Base-by-base conservation (phyloP, 2,888 invertebrate species). In the Ophioninae sp. region DNA sequence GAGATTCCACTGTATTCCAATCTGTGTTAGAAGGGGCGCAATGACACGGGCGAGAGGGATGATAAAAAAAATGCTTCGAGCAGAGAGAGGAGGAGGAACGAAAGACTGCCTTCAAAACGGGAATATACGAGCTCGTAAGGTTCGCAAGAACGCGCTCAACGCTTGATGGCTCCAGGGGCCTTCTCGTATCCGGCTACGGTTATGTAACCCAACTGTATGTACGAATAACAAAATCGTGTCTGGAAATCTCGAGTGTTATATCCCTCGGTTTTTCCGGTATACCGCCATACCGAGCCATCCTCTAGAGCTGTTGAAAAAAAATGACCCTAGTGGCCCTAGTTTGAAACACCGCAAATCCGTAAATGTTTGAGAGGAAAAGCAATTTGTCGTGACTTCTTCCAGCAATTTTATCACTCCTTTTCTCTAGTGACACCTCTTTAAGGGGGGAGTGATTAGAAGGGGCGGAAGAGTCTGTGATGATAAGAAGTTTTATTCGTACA, bases 141-240 rank as follows among this genome's bases (percentile, higher is more conserved):
- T 81, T 78, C 78, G 74, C 64, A 69, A 78, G 74, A 81, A 80
- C 83, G 65, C 83, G 74, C 80, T 56, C 77, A 51, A 51, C 71
- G 59, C 69, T 83, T 81, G 80, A 81, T 83, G 73, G 78, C 78
- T 81, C 78, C 73, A 30, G 74, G 83, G 77, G 39, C 39, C 69
- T 77, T 64, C 61, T 69, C 69, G 64, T 78, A 77, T 68, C 64
- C 81, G 73, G 56, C 68, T 71, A 64, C 23, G 41, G 56, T 68
- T 72, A 64, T 78, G 64, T 71, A 65, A 30, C 37, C 20, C 23
- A 41, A 58, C 30, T 59, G n/a, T 71, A 71, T 79, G 37, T 64
- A 83, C 77, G 83, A 83, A 83, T 83, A 83, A 80, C 83, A 73
- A 80, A 80, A 80, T 83, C 80, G 83, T 80, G 80, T 77, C 80